Base-by-base conservation (phyloP, 1,140 invertebrate species). In the Latrodectus geometricus region DNA sequence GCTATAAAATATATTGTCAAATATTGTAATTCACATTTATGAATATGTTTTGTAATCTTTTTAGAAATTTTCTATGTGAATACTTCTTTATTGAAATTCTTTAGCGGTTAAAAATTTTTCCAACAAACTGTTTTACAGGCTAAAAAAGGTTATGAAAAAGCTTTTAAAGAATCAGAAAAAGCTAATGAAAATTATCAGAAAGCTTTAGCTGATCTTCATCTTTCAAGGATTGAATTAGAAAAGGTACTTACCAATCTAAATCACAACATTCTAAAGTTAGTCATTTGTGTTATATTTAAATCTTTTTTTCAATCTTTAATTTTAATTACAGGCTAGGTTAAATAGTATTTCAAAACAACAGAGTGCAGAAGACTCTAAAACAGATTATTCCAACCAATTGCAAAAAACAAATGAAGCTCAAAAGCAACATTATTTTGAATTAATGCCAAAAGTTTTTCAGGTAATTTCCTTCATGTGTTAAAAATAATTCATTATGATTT, bases 391-490 rank as follows among this genome's bases (percentile, higher is more conserved):
- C 79, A 96, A 97, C 91, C 97, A 98, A 90, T 92, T 99, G 82
- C 96, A 98, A 91, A 96, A 96, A 90, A 97, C 97, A 15, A 99
- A 99, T 92, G 95, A 97, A 88, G 93, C 97, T 89, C 97, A 99
- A 92, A 93, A 94, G 89, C 94, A 95, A 89, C 97, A 98, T 92
- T 99, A 96, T 91, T 94, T 94, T 89, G 93, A 94, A 80, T 91
- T 93, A 48, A 94, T 99, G 93, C 97, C 98, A 73, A 94, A 96
- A 89, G 96, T 98, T 11, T 96, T 96, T 90, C 93, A 92, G 89
- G 92, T 92, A 88, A 85, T 0, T 56, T 2, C 8, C 5, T 35
- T 35, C 5, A 35, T 35, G 35, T 35, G 5, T 35, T 35, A 5
- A 35, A 3, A 35, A 35, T 35, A 3, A 5, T 5, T 35, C 5